Percentiles rank a stretch among this genome's conserved stretches.
Conservation (phyloP, 2,888 invertebrate species). For the Smittia aterrima region DNA sequence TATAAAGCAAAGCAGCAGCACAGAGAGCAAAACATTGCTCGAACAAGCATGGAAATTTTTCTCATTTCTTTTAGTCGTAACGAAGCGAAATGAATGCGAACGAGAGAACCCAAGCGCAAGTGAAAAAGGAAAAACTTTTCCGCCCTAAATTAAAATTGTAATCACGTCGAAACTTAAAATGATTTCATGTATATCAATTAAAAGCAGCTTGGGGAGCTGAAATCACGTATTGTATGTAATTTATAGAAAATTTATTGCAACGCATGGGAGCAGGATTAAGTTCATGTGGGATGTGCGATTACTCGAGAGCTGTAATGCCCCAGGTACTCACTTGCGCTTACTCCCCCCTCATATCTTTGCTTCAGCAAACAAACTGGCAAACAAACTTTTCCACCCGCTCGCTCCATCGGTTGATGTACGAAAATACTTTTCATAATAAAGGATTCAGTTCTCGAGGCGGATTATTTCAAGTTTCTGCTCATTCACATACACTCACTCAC, state of each 20-base stretch:
- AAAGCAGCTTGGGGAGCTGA: constrained; percentile 28
- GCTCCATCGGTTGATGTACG: not conserved
- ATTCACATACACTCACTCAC: not conserved
- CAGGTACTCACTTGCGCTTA: not conserved
- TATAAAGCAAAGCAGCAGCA: constrained; percentile 31
- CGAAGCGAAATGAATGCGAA: constrained; percentile 4
- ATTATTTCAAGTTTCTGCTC: constrained; percentile 27
- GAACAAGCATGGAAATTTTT: constrained; percentile 10
- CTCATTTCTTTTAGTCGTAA: not conserved
- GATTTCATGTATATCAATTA: constrained; percentile 41
- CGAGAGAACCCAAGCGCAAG: not conserved
- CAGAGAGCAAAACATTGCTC: not conserved
- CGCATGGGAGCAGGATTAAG: constrained; percentile 19
- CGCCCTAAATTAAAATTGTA: constrained; percentile 36
- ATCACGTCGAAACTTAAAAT: constrained; percentile 40
- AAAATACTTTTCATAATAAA: constrained; percentile 19
- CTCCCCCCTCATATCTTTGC: no score
- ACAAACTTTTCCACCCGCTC: not conserved
- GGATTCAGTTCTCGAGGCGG: not conserved
- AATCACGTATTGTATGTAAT: constrained; percentile 39
- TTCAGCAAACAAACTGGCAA: not conserved
- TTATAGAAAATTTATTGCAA: constrained; percentile 39
- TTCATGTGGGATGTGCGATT: constrained; percentile 33
- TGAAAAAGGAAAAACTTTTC: constrained; percentile 2
- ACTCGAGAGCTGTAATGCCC: constrained; percentile 16